Evolutionary conservation across 2,888 invertebrate species (phyloP).

Genomic region (Lepas anatifera): DNA sequence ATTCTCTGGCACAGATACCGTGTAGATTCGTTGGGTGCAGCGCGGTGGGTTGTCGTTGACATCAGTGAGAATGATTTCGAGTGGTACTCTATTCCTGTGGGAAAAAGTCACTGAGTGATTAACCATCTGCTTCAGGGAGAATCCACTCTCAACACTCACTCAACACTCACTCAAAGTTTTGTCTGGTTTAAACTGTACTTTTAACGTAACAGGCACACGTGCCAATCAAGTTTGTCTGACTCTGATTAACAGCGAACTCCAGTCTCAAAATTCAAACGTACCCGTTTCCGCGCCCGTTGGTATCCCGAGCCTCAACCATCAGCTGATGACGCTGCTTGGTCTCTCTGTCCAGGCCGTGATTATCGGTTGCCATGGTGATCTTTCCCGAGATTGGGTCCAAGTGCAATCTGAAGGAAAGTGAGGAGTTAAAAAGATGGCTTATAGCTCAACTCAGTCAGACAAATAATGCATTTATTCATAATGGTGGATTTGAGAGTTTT

Average conservation of each 20-base stretch:
- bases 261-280: too few relatives aligned
- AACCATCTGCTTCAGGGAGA: not conserved
- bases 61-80: constrained; percentile 32
- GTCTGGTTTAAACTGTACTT: too few relatives aligned
- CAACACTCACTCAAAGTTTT: too few relatives aligned
- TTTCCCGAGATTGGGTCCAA: constrained; percentile 71
- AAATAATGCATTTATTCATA: too few relatives aligned
- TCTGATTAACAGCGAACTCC: too few relatives aligned
- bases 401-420: constrained; percentile 47
- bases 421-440: not conserved
- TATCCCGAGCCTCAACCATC: constrained; percentile 80
- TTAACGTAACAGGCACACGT: too few relatives aligned
- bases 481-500: too few relatives aligned
- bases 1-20: constrained; percentile 72
- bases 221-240: too few relatives aligned
- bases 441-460: too few relatives aligned
- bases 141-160: too few relatives aligned
- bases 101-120: not conserved
- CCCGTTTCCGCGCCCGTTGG: constrained; percentile 68
- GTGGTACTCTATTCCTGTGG: constrained; percentile 29
- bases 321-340: constrained; percentile 67
- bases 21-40: constrained; percentile 69
- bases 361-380: constrained; percentile 58
- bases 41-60: constrained; percentile 47
- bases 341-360: constrained; percentile 75